Evolutionary conservation across 53 echinoderm and acorn worm species (phyloP).

Genomic region (Astropecten irregularis): DNA sequence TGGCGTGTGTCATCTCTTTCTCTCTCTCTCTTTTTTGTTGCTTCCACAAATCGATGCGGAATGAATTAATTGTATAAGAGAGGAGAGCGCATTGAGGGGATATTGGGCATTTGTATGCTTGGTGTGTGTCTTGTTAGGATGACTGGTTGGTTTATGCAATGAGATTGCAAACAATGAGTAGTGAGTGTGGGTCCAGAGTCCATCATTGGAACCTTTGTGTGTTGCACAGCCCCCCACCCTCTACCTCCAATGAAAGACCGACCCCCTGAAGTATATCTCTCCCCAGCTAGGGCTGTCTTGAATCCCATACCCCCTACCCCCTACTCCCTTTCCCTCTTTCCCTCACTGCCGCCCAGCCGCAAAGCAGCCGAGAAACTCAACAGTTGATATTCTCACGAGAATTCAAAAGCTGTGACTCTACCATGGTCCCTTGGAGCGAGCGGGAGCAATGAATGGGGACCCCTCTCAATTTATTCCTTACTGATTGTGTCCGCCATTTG

Average conservation of each 20-base stretch:
- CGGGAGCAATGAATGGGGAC: neutral
- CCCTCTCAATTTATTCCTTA: neutral
- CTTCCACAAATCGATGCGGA: neutral
- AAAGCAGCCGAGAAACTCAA: constrained; percentile 14
- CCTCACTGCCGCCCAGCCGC: too few relatives aligned
- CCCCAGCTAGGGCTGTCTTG: too few relatives aligned
- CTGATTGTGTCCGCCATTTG: constrained; percentile 50
- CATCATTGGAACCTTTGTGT: neutral
- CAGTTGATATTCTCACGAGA: constrained; percentile 54
- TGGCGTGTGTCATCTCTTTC: too few relatives aligned
- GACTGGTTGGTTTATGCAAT: neutral
- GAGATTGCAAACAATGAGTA: constrained; percentile 11
- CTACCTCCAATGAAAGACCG: too few relatives aligned
- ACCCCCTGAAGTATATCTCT: too few relatives aligned
- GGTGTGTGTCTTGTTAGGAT: constrained; percentile 29
- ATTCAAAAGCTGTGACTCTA: constrained; percentile 22
- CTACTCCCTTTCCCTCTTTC: neutral
- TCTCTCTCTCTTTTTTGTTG: neutral
- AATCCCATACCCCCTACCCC: neutral
- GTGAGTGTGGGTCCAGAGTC: constrained; percentile 5
- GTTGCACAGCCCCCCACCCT: too few relatives aligned
- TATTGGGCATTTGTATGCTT: neutral
- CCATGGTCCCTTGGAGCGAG: neutral
- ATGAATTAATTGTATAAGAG: neutral
- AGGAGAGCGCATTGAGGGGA: neutral